Percentiles rank a stretch among this genome's conserved stretches.
phyloP scores from a whole-genome alignment of 2,888 invertebrate species.

The Zele albiditarsus region DNA sequence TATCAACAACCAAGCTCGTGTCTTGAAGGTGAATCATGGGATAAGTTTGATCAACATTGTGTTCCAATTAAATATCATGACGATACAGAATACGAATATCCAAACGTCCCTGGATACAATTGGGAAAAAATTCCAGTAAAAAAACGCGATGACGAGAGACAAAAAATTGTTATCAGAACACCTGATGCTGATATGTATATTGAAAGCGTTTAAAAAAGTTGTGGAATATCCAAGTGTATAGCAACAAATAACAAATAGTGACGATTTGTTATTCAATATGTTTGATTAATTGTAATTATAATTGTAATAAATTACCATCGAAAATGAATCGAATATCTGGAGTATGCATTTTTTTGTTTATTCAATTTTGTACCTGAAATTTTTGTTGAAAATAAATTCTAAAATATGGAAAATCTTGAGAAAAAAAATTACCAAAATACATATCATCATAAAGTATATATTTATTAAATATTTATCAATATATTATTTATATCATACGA shows the following conservation, averaged over 20 bases:
- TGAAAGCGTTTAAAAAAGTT: not conserved
- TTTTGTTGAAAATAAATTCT: no score
- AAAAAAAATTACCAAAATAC: no score
- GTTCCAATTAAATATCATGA: conserved; percentile 50
- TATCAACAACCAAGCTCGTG: conserved; percentile 56
- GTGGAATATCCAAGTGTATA: not conserved
- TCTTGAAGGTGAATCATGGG: conserved; percentile 52
- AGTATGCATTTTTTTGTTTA: no score
- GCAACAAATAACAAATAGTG: not conserved
- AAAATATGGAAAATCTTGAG: no score
- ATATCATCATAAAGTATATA: no score
- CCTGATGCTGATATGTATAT: conserved; percentile 26
- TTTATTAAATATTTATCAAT: no score
- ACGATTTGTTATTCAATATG: no score
- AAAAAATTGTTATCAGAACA: conserved; percentile 22
- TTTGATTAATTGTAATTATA: no score
- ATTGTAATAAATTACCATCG: no score
- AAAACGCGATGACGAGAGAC: conserved; percentile 8
- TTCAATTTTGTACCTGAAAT: no score
- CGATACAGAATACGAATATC: conserved; percentile 48
- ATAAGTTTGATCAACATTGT: conserved; percentile 51
- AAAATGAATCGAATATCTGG: no score
- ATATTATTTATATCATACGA: no score
- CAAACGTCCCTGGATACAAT: conserved; percentile 48
- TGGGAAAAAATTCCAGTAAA: conserved; percentile 6